phyloP scores from a whole-genome alignment of 2,113 vertebrate genomes.

The Epinephelus fuscoguttatus region DNA sequence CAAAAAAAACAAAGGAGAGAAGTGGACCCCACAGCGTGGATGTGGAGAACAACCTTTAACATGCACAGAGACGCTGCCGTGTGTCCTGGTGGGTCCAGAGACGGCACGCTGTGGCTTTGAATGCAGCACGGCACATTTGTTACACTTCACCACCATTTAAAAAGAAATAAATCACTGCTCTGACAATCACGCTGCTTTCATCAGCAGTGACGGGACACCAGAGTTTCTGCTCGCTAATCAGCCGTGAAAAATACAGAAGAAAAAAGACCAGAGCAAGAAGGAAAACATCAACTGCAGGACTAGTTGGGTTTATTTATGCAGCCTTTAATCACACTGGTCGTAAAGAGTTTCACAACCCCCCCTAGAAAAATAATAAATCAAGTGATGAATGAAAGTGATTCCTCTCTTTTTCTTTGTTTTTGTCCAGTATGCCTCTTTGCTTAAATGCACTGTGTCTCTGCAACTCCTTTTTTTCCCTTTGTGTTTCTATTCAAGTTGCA shows the following conservation, averaged over 20 bases:
- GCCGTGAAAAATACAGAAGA: neutral
- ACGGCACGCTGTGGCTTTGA: constrained; percentile 12
- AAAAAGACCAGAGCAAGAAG: neutral
- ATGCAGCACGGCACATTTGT: constrained; percentile 35
- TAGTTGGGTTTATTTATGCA: neutral
- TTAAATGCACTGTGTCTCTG: neutral
- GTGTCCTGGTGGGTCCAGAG: neutral
- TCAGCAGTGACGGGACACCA: neutral
- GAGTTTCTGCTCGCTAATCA: neutral
- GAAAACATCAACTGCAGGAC: neutral
- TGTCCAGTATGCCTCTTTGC: neutral
- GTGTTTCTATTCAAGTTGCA: too few relatives aligned
- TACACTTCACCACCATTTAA: constrained; percentile 19
- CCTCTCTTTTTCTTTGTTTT: neutral
- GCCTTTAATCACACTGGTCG: constrained; percentile 12
- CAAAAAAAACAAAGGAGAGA: too few relatives aligned
- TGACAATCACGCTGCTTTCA: neutral
- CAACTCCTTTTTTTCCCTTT: too few relatives aligned
- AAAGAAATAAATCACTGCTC: constrained; percentile 29
- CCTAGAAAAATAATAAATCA: neutral
- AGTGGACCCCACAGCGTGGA: neutral
- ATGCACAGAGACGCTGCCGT: neutral
- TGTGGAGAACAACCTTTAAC: too few relatives aligned
- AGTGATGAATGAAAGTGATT: neutral
- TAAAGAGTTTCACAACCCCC: neutral